Conservation (phyloP, 2,797 vertebrate species). For the Poecilia picta region DNA sequence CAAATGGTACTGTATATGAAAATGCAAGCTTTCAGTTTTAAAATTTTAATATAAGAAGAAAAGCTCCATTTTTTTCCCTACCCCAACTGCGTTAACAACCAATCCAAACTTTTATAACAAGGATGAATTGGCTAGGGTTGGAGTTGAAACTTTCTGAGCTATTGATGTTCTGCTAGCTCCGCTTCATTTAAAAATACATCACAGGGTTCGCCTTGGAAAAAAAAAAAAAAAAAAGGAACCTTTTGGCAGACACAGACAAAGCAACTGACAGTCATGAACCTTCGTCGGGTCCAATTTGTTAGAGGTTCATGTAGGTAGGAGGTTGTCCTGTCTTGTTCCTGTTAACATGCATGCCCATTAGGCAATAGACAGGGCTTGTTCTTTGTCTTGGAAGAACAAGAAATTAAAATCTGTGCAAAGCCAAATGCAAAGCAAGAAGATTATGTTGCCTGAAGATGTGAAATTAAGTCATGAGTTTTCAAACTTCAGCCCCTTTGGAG, state of each 20-base stretch:
- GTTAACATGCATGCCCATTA: conserved; percentile 38
- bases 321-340: conserved; percentile 45
- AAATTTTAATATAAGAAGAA: background rate
- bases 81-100: background rate
- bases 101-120: conserved; percentile 27
- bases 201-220: conserved; percentile 22
- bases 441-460: background rate
- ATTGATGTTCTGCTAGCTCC: conserved; percentile 24
- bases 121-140: conserved; percentile 16
- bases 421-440: conserved; percentile 34
- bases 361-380: conserved; percentile 13
- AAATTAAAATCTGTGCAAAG: conserved; percentile 24
- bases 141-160: conserved; percentile 18
- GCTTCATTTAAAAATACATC: conserved; percentile 50
- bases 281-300: conserved; percentile 43
- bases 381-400: background rate
- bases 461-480: background rate
- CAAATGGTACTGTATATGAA: background rate
- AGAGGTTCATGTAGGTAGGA: conserved; percentile 47
- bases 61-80: background rate
- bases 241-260: conserved; percentile 38
- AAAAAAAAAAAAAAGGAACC: conserved; percentile 3
- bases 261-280: conserved; percentile 31
- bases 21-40: background rate
- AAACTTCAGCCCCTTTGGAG: background rate